Evolutionary conservation across 1,140 invertebrate genomes (phyloP).

Genomic region (Drosophila orosa): DNA sequence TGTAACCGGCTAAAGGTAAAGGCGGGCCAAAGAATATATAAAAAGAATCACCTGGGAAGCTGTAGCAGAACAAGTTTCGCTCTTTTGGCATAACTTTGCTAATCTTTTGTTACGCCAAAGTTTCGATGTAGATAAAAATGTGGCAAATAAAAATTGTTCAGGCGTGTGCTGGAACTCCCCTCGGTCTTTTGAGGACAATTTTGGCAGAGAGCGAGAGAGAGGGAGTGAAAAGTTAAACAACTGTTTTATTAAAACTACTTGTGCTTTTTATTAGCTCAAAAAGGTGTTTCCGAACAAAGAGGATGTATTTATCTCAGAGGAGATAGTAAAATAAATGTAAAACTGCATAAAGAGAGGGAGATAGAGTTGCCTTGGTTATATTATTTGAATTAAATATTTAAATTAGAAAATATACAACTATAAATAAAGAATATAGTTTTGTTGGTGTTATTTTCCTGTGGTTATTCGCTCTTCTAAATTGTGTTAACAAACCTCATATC

Average conservation of each 20-base stretch:
- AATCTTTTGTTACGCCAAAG: constrained; percentile 79
- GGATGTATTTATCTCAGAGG: not conserved
- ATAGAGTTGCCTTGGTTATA: not conserved
- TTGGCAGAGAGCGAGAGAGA: not conserved
- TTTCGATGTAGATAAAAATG: constrained; percentile 77
- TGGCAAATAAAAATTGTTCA: constrained; percentile 76
- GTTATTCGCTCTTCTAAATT: not conserved
- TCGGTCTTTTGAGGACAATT: constrained; percentile 45
- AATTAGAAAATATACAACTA: not conserved
- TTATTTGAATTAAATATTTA: not conserved
- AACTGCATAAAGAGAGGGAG: not conserved
- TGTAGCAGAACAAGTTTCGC: constrained; percentile 54
- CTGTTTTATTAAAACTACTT: constrained; percentile 31
- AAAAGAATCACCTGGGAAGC: constrained; percentile 23
- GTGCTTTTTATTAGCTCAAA: constrained; percentile 4
- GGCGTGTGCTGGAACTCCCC: constrained; percentile 49
- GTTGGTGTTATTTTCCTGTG: not conserved
- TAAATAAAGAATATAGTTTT: not conserved
- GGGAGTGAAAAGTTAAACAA: constrained; percentile 27
- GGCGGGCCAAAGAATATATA: constrained; percentile 9
- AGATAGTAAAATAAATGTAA: not conserved
- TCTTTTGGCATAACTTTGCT: constrained; percentile 74
- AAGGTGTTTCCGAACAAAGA: not conserved
- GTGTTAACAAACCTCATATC: constrained; percentile 53
- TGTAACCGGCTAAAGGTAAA: constrained; percentile 32